phyloP scores from a whole-genome alignment of 2,113 vertebrate species.

The Cyanoderma ruficeps region DNA sequence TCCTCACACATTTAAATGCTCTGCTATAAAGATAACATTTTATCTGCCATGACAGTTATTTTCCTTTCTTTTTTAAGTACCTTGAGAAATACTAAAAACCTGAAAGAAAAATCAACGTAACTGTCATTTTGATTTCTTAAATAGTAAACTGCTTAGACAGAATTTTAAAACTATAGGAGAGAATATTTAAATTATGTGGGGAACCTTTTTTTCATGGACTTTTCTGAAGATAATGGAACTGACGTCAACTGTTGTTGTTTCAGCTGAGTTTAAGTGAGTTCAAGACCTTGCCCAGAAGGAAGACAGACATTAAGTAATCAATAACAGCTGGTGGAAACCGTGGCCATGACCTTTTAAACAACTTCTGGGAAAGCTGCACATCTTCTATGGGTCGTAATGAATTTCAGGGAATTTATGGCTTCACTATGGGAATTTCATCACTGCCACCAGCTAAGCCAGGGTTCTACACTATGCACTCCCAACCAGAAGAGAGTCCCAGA shows the following conservation, averaged over 20 bases:
- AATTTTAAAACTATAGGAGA: not conserved
- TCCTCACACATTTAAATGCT: not conserved
- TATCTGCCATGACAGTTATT: not conserved
- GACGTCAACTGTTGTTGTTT: conserved; percentile 5
- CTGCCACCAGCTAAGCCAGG: not conserved
- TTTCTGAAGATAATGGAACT: not conserved
- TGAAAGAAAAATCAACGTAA: not conserved
- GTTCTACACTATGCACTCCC: not conserved
- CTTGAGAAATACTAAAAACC: not conserved
- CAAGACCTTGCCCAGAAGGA: conserved; percentile 25
- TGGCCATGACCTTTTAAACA: not conserved
- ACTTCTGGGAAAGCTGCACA: conserved; percentile 3
- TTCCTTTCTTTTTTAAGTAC: not conserved
- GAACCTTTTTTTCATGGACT: not conserved
- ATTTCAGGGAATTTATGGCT: not conserved
- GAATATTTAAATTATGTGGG: not conserved
- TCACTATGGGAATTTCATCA: not conserved
- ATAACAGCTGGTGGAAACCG: not conserved
- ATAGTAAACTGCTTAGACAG: not conserved
- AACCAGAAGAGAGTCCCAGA: not conserved
- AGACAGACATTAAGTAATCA: conserved; percentile 20
- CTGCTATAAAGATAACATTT: not conserved
- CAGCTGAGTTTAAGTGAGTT: not conserved
- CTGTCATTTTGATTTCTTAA: not conserved
- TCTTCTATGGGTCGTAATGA: not conserved